A percentile compares a stretch with the other conserved stretches of the same genome.
Conservation (phyloP, 2,888 invertebrate genomes). For the Silvanus unidentatus region DNA sequence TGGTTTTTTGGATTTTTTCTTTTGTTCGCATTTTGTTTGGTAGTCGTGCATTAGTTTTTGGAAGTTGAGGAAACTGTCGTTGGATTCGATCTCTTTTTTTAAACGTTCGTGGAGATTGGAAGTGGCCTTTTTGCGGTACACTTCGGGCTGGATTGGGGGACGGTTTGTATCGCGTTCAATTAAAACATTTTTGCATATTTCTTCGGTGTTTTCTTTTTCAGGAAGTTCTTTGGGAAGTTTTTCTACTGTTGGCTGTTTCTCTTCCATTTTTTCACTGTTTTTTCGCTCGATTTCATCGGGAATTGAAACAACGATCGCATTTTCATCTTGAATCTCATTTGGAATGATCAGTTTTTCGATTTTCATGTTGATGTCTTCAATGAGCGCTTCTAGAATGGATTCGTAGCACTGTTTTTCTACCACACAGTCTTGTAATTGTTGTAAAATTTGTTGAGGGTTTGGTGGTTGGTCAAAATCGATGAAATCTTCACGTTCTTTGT, state of each 20-base stretch:
- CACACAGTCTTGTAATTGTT: background rate
- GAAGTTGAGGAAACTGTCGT: conserved; percentile 33
- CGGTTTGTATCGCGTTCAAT: no score
- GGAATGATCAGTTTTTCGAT: conserved; percentile 11
- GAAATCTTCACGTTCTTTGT: no score
- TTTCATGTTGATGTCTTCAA: conserved; percentile 20
- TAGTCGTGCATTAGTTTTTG: conserved; percentile 26
- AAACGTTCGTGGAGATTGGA: conserved; percentile 30
- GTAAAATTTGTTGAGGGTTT: no score
- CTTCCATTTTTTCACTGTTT: no score
- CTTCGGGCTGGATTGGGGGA: no score
- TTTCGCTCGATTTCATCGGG: no score
- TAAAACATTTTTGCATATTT: no score
- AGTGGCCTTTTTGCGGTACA: conserved; percentile 26
- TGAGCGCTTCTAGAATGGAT: conserved; percentile 17
- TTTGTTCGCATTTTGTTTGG: background rate
- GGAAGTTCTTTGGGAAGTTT: no score
- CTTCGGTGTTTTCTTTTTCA: no score
- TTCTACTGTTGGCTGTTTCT: no score
- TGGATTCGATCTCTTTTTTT: conserved; percentile 28
- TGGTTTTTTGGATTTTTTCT: background rate
- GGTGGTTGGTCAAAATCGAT: no score
- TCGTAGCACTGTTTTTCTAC: conserved; percentile 9
- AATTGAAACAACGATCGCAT: no score
- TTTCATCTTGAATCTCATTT: conserved; percentile 1